Evolutionary conservation across 2,797 vertebrate genomes (phyloP).

Genomic region (Phoeniculus purpureus): DNA sequence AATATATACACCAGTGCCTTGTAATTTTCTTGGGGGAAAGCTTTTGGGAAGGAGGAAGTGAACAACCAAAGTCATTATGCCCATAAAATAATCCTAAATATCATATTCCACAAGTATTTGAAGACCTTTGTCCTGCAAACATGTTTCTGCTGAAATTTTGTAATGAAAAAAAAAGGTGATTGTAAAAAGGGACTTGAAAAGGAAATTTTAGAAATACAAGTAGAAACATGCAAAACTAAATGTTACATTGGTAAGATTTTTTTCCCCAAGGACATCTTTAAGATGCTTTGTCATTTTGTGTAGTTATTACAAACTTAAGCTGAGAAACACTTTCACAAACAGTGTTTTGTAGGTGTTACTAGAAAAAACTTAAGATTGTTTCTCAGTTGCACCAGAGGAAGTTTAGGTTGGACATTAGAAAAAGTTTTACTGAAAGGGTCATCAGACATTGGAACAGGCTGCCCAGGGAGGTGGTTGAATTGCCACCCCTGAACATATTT

Average conservation of each 20-base stretch:
- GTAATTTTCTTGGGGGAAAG: not conserved
- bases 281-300: not conserved
- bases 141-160: not conserved
- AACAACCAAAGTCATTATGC: not conserved
- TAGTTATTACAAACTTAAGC: not conserved
- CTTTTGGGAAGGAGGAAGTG: not conserved
- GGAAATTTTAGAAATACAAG: not conserved
- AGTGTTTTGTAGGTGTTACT: not conserved
- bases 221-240: not conserved
- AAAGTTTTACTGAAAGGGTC: no score
- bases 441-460: no score
- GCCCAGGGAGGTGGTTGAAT: no score
- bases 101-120: not conserved
- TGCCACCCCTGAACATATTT: no score
- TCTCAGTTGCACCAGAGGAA: no score
- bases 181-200: not conserved
- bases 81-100: not conserved
- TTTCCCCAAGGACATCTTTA: not conserved
- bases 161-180: not conserved
- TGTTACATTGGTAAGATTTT: not conserved
- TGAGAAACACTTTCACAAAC: not conserved
- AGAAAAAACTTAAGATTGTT: not conserved
- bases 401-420: no score
- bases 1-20: not conserved
- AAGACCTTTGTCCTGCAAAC: not conserved